phyloP scores from a whole-genome alignment of 2,888 invertebrate species.

The Tipula vernalis region DNA sequence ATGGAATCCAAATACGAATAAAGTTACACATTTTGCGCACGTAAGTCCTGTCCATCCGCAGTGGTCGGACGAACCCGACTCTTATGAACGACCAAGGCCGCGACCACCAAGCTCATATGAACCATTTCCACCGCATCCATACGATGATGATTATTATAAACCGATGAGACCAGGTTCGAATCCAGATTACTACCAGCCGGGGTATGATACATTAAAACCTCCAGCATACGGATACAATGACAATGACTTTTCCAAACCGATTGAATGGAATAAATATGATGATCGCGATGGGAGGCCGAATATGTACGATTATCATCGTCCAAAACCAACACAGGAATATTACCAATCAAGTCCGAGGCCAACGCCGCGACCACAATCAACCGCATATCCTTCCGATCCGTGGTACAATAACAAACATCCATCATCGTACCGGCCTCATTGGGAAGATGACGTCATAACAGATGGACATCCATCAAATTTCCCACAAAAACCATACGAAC shows the following conservation, averaged over 20 bases:
- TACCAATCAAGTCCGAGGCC: not conserved
- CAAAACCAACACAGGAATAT: not conserved
- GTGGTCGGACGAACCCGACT: slow-evolving; percentile 15
- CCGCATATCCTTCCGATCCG: slow-evolving; percentile 9
- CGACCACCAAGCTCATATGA: slow-evolving; percentile 32
- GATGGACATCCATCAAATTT: slow-evolving; percentile 43
- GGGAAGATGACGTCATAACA: slow-evolving; percentile 41
- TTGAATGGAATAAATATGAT: not conserved
- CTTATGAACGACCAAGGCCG: slow-evolving; percentile 30
- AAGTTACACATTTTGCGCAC: not conserved
- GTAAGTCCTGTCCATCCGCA: not conserved
- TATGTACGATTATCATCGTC: slow-evolving; percentile 8
- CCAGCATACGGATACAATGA: slow-evolving; percentile 6
- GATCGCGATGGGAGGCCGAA: not conserved
- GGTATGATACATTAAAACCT: slow-evolving; percentile 30
- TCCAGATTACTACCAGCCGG: slow-evolving; percentile 25
- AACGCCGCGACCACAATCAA: not conserved
- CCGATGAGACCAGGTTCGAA: slow-evolving; percentile 35
- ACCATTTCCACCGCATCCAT: slow-evolving; percentile 34
- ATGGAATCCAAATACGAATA: slow-evolving; percentile 51
- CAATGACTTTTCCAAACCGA: not conserved
- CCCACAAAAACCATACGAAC: slow-evolving; percentile 25
- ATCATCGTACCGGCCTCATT: slow-evolving; percentile 24
- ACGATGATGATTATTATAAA: slow-evolving; percentile 26
- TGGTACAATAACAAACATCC: slow-evolving; percentile 10